These are phyloP conservation scores for Dicaeum eximium DNA, from an alignment of 2,113 vertebrate genomes.

Conservation along the genomic window DNA sequence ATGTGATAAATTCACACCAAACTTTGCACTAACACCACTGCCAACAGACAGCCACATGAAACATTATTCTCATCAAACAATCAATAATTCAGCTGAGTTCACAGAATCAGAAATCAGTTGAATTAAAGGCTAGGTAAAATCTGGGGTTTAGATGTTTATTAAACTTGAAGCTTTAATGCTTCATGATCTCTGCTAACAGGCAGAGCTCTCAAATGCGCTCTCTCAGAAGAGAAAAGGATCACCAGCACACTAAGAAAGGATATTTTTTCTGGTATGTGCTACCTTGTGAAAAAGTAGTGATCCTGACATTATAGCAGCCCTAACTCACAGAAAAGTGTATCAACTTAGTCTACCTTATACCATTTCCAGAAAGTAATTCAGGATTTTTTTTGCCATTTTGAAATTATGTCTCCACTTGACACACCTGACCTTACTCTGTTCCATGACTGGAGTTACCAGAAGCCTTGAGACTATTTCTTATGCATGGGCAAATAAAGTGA, in stretches of 20 bases:
- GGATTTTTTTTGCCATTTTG: background rate
- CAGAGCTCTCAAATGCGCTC: background rate
- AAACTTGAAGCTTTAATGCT: background rate
- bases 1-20: background rate
- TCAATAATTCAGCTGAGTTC: background rate
- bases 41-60: background rate
- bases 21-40: fast-evolving
- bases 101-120: background rate
- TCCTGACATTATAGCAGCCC: background rate
- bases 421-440: background rate
- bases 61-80: background rate
- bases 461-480: background rate
- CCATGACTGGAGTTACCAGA: background rate
- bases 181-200: background rate
- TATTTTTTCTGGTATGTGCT: background rate
- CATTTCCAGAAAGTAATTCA: background rate
- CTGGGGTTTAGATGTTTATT: background rate
- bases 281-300: background rate
- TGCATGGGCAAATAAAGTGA: background rate
- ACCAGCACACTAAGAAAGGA: background rate
- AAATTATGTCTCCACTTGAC: background rate
- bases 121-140: background rate
- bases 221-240: background rate
- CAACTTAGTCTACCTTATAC: background rate
- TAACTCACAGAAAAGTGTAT: background rate